Conservation (phyloP, 1,140 invertebrate species). For the Caerostris extrusa region DNA sequence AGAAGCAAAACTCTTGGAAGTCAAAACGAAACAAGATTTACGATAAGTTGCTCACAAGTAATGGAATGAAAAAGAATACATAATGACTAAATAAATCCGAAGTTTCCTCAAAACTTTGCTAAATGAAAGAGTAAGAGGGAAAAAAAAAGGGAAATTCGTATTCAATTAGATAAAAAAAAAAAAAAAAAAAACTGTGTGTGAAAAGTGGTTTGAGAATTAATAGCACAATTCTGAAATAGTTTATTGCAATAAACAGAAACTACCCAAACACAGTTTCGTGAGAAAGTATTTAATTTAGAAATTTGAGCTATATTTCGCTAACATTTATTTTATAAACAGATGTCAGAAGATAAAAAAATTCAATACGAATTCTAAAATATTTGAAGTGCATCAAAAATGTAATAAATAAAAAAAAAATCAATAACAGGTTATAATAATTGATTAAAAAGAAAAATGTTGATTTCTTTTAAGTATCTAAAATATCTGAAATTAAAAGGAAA, state of each 20-base stretch:
- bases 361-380: no score
- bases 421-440: no score
- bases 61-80: constrained; percentile 1
- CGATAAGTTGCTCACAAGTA: constrained; percentile 13
- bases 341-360: no score
- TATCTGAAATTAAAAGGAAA: no score
- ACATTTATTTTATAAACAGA: neutral
- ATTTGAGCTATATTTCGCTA: neutral
- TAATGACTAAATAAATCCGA: constrained; percentile 48
- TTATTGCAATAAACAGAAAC: neutral
- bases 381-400: no score
- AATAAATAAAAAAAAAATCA: no score
- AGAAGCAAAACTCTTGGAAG: neutral
- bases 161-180: neutral
- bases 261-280: neutral
- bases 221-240: constrained; percentile 4
- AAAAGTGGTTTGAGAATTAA: constrained; percentile 3
- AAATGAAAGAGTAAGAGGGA: neutral
- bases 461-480: no score
- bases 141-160: neutral
- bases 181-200: constrained; percentile 13
- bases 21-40: constrained; percentile 41
- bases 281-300: neutral
- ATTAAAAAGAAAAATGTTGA: no score
- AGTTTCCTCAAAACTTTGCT: constrained; percentile 9